Conservation (phyloP, 2,888 invertebrate genomes). For the Anthophora plumipes region DNA sequence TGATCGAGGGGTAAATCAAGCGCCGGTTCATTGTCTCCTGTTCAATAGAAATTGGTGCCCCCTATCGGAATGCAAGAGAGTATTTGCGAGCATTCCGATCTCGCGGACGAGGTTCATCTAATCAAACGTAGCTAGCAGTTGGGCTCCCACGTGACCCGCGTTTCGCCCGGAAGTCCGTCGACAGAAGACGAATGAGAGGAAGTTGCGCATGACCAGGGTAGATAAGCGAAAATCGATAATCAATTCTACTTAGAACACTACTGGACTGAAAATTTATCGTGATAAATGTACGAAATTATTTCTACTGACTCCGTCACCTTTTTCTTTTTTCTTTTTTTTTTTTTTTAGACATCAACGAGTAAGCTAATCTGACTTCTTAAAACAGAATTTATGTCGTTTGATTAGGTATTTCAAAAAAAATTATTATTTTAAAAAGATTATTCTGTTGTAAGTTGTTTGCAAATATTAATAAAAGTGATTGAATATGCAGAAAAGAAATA, state of each 20-base stretch:
- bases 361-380: too few species aligned
- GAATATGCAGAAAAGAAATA: too few species aligned
- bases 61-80: slow-evolving; percentile 10
- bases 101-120: slow-evolving; percentile 11
- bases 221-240: slow-evolving; percentile 56
- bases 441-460: too few species aligned
- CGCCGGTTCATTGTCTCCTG: slow-evolving; percentile 13
- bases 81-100: slow-evolving; percentile 27
- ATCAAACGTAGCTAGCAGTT: slow-evolving; percentile 43
- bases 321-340: too few species aligned
- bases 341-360: too few species aligned
- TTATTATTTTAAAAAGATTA: too few species aligned
- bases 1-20: slow-evolving; percentile 16
- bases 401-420: too few species aligned
- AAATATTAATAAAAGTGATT: too few species aligned
- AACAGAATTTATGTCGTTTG: too few species aligned
- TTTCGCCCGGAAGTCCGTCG: slow-evolving; percentile 38
- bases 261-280: neutral
- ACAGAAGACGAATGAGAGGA: slow-evolving; percentile 33
- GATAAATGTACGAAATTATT: too few species aligned
- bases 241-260: slow-evolving; percentile 9
- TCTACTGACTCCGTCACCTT: too few species aligned
- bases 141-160: slow-evolving; percentile 35
- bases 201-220: slow-evolving; percentile 6
- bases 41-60: slow-evolving; percentile 29